phyloP scores from a whole-genome alignment of 2,113 vertebrate genomes.

The Caranx melampygus region DNA sequence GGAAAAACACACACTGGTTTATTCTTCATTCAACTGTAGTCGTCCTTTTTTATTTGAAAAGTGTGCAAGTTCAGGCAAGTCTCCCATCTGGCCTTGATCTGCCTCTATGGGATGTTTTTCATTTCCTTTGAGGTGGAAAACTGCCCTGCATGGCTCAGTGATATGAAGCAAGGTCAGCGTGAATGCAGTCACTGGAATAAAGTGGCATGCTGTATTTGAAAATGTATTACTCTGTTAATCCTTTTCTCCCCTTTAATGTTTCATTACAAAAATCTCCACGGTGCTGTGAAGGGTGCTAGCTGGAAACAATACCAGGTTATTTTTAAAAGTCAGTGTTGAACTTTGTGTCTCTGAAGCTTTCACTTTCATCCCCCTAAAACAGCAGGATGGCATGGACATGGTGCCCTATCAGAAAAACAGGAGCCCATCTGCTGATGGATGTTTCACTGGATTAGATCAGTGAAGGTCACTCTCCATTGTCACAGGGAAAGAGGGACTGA shows the following conservation, averaged over 20 bases:
- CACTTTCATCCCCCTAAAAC: constrained; percentile 28
- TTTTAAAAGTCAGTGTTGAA: constrained; percentile 48
- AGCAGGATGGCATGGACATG: constrained; percentile 20
- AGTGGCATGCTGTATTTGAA: constrained; percentile 20
- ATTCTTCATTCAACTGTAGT: background rate
- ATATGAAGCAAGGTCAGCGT: constrained; percentile 15
- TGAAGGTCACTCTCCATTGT: constrained; percentile 46
- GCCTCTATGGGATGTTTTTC: background rate
- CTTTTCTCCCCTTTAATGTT: constrained; percentile 35
- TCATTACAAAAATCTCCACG: constrained; percentile 36
- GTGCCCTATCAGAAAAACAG: constrained; percentile 20
- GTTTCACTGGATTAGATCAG: constrained; percentile 52
- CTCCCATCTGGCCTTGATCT: constrained; percentile 10
- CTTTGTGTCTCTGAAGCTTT: constrained; percentile 12
- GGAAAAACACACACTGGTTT: constrained; percentile 1
- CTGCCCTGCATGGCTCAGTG: background rate
- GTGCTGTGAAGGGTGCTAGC: constrained; percentile 11
- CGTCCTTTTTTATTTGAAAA: constrained; percentile 4
- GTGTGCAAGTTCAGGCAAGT: background rate
- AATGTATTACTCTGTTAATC: constrained; percentile 22
- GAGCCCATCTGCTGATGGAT: constrained; percentile 51
- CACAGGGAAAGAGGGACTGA: background rate
- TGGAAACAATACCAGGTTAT: background rate
- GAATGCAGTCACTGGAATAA: constrained; percentile 23
- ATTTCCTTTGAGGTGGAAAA: constrained; percentile 21